These are phyloP conservation scores for Chitala chitala DNA, from an alignment of 2,113 vertebrate genomes.

Conservation along the genomic window DNA sequence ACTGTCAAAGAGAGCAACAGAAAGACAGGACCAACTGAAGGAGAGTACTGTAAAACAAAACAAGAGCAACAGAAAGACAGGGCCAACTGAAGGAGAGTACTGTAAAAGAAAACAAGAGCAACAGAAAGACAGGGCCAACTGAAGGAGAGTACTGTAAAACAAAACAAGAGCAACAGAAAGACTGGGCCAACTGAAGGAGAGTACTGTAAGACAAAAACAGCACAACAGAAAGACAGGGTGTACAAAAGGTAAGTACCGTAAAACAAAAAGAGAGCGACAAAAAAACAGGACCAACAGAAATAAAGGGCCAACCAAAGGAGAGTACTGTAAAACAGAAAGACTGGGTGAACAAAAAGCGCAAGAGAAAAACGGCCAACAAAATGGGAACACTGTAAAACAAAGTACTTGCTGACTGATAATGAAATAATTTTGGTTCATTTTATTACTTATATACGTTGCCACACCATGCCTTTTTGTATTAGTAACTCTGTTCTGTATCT, in stretches of 20 bases:
- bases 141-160: not conserved
- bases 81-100: not conserved
- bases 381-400: not conserved
- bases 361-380: not conserved
- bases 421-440: no score
- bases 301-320: not conserved
- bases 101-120: constrained; percentile 52
- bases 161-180: not conserved
- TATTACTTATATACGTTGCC: no score
- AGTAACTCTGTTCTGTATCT: no score
- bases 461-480: no score
- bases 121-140: not conserved
- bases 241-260: not conserved
- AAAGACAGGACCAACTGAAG: not conserved
- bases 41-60: not conserved
- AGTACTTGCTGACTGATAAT: no score
- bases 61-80: not conserved
- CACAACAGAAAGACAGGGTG: not conserved
- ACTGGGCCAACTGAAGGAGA: not conserved
- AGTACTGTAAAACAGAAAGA: not conserved
- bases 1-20: no score
- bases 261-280: constrained; percentile 27
- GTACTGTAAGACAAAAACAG: not conserved
- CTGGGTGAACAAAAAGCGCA: not conserved
- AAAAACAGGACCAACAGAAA: constrained; percentile 44